These are phyloP conservation scores for Idaea dimidiata DNA, from an alignment of 2,888 invertebrate species.

Conservation along the genomic window DNA sequence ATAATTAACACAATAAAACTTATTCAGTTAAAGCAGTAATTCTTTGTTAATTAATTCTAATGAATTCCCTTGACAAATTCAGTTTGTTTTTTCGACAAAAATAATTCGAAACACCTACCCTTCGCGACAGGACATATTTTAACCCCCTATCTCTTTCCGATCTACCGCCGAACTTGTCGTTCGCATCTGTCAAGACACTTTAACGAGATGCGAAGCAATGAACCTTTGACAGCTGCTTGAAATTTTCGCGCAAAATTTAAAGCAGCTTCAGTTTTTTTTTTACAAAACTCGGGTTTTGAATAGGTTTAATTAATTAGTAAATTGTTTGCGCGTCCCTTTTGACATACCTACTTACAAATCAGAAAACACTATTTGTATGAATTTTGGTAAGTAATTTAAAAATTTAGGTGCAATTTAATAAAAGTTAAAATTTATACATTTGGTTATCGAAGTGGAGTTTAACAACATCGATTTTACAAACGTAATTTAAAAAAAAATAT, in stretches of 20 bases:
- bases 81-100: constrained; percentile 4
- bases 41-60: constrained; percentile 23
- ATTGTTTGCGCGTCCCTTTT: no score
- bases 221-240: constrained; percentile 26
- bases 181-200: constrained; percentile 24
- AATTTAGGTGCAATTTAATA: no score
- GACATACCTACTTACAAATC: no score
- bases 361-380: no score
- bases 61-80: constrained; percentile 30
- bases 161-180: constrained; percentile 18
- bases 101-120: constrained; percentile 8
- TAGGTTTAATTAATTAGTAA: no score
- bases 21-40: neutral
- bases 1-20: neutral
- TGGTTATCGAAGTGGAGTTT: no score
- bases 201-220: constrained; percentile 32
- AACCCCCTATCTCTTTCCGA: constrained; percentile 21
- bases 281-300: no score
- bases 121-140: constrained; percentile 25
- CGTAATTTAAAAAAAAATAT: neutral
- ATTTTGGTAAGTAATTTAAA: no score
- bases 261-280: neutral
- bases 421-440: no score
- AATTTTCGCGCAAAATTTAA: constrained; percentile 8
- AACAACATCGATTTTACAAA: neutral